Evolutionary conservation across 2,113 vertebrate genomes (phyloP).

Genomic region (Nanorana parkeri): DNA sequence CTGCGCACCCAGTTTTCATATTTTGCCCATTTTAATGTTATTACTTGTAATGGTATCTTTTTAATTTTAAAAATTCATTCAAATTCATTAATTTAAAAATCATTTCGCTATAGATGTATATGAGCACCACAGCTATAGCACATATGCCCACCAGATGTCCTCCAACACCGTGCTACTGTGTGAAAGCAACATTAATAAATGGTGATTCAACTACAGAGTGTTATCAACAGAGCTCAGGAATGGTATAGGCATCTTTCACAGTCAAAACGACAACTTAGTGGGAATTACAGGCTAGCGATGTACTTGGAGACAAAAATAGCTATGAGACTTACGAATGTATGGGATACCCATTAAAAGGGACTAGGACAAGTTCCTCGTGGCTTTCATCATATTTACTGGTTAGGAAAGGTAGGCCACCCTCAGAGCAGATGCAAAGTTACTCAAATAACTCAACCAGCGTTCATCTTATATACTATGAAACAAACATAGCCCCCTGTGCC

Average conservation of each 20-base stretch:
- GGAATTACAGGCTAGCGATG: constrained; percentile 14
- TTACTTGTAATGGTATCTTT: too few species aligned
- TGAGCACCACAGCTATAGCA: background rate
- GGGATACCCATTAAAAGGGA: constrained; percentile 16
- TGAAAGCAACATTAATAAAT: background rate
- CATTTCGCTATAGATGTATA: background rate
- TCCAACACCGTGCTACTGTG: background rate
- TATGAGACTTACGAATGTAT: background rate
- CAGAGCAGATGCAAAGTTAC: background rate
- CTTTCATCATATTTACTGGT: constrained; percentile 19
- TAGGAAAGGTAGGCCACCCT: background rate
- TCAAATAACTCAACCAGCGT: background rate
- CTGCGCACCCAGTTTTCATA: background rate
- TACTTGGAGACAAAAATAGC: background rate
- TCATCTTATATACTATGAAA: background rate
- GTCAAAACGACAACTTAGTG: constrained; percentile 21
- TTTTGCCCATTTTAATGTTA: background rate
- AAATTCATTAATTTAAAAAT: too few species aligned
- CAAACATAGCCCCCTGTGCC: background rate
- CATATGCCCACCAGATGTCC: constrained; percentile 20
- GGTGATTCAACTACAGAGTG: background rate
- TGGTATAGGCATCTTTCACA: constrained; percentile 16
- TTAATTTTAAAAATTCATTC: too few species aligned
- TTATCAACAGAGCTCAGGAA: background rate
- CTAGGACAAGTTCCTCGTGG: background rate